These are phyloP conservation scores for Clarias fuscus DNA, from an alignment of 2,797 vertebrate species.

Conservation along the genomic window DNA sequence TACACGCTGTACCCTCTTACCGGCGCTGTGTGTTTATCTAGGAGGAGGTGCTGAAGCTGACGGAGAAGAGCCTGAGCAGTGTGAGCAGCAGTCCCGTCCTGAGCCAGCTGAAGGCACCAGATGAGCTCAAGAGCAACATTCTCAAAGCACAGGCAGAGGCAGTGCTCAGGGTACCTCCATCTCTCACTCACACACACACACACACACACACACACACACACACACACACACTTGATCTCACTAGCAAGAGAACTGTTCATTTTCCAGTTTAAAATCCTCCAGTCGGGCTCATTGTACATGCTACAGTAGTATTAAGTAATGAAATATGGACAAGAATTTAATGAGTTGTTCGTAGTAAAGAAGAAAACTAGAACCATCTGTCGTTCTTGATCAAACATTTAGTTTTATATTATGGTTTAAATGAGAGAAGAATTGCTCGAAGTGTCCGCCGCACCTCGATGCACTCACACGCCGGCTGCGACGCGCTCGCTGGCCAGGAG, in stretches of 20 bases:
- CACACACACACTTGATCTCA: background rate
- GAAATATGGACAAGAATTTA: background rate
- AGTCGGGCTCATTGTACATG: background rate
- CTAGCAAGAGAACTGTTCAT: background rate
- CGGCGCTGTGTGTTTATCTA: constrained; percentile 56
- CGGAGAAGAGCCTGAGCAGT: constrained; percentile 89
- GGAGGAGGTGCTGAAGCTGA: constrained; percentile 88
- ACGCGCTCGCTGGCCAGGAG: too few species aligned
- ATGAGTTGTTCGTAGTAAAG: background rate
- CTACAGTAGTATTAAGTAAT: background rate
- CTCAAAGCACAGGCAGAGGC: constrained; percentile 90
- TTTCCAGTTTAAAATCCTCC: background rate
- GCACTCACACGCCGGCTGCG: too few species aligned
- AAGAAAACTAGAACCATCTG: background rate
- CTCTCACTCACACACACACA: background rate
- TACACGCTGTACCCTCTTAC: background rate
- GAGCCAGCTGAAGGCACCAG: constrained; percentile 72
- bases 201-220: background rate
- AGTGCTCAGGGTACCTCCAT: constrained; percentile 77
- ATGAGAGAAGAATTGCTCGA: too few species aligned
- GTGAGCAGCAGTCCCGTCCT: constrained; percentile 74
- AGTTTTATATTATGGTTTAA: background rate
- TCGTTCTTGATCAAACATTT: background rate
- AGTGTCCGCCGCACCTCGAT: too few species aligned
- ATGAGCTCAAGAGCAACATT: constrained; percentile 94